phyloP scores from a whole-genome alignment of 2,113 vertebrate genomes.

The Pontoporia blainvillei region DNA sequence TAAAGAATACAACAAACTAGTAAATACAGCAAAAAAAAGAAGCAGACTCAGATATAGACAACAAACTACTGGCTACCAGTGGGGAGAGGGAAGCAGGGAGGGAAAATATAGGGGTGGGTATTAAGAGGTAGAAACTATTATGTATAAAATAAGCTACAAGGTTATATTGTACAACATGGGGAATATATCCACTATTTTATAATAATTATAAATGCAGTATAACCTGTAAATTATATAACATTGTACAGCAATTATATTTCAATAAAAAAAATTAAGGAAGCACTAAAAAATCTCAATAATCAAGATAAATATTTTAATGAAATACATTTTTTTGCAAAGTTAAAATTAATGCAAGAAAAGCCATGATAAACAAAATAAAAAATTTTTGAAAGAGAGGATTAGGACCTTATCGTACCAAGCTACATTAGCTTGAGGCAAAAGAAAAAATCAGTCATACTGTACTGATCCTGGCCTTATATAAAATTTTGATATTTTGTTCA shows the following conservation, averaged over 20 bases:
- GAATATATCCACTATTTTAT: neutral
- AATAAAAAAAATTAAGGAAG: neutral
- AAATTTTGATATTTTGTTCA: neutral
- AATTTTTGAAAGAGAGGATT: neutral
- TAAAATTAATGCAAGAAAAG: neutral
- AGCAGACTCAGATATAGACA: neutral
- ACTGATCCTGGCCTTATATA: neutral
- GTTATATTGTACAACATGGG: neutral
- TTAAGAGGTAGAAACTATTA: neutral
- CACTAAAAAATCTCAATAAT: neutral
- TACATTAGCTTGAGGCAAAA: neutral
- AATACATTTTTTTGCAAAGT: neutral
- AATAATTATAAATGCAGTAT: neutral
- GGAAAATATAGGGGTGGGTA: neutral
- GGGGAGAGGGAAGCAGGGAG: neutral
- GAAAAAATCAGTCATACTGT: neutral
- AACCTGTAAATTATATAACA: neutral
- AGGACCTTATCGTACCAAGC: neutral
- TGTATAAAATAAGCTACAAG: neutral
- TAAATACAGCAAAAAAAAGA: neutral
- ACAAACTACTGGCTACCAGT: neutral
- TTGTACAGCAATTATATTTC: neutral
- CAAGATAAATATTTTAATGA: slow-evolving; percentile 14
- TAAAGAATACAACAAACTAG: neutral
- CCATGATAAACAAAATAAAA: neutral